These are phyloP conservation scores for Dissostichus mawsoni DNA, from an alignment of 2,113 vertebrate species.

Conservation along the genomic window DNA sequence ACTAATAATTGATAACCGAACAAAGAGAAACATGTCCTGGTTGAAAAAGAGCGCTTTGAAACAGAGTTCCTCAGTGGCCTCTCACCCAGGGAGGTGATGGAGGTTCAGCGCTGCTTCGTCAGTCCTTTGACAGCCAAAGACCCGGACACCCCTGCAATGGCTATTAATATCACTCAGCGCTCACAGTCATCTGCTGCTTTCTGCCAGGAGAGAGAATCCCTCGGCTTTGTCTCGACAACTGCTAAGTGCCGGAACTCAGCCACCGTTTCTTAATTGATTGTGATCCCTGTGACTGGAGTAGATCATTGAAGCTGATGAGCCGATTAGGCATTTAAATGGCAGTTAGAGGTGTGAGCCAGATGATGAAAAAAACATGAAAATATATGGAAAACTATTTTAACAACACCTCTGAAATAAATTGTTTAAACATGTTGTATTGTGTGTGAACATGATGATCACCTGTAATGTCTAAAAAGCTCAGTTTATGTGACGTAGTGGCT, in stretches of 20 bases:
- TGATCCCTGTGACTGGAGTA: conserved; percentile 53
- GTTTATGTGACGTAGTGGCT: not conserved
- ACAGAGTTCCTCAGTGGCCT: conserved; percentile 23
- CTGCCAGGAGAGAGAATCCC: conserved; percentile 36
- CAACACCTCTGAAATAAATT: not conserved
- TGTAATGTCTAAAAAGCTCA: not conserved
- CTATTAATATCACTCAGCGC: conserved; percentile 68
- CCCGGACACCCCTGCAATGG: conserved; percentile 50
- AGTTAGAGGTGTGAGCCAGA: not conserved
- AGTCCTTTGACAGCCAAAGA: conserved; percentile 63
- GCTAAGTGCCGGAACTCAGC: conserved; percentile 51
- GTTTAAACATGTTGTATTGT: not conserved
- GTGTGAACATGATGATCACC: not conserved
- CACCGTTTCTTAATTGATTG: conserved; percentile 44
- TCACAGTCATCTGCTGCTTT: conserved; percentile 46
- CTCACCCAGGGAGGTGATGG: conserved; percentile 30
- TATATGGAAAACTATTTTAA: not conserved
- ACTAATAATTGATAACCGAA: not conserved
- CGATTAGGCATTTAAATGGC: not conserved
- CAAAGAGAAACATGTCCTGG: conserved; percentile 5
- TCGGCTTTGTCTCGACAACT: conserved; percentile 53
- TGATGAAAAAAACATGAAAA: conserved; percentile 2
- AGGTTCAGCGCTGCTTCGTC: conserved; percentile 28
- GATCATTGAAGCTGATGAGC: conserved; percentile 44
- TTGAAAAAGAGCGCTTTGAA: conserved; percentile 3